Conservation (phyloP, 2,888 invertebrate species). For the Meiosimyza decipiens region DNA sequence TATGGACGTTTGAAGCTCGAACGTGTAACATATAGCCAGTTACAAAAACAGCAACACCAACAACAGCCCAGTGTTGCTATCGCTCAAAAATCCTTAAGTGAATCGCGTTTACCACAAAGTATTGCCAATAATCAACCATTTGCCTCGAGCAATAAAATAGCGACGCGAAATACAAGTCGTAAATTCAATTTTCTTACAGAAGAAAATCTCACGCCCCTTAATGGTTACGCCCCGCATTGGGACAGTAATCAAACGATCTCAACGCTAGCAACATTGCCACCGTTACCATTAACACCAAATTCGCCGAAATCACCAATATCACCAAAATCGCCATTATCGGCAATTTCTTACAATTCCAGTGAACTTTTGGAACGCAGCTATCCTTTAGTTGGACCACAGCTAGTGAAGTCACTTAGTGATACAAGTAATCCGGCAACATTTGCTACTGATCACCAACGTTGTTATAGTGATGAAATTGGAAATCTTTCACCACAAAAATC, state of each 20-base stretch:
- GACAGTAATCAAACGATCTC: conserved; percentile 11
- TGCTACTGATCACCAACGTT: conserved; percentile 24
- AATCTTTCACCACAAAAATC: background rate
- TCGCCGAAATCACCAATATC: background rate
- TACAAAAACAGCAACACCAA: background rate
- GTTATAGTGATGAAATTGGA: conserved; percentile 23
- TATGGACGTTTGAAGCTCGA: conserved; percentile 55
- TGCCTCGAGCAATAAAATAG: conserved; percentile 39
- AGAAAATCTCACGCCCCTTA: background rate
- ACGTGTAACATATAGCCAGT: conserved; percentile 16
- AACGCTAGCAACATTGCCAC: conserved; percentile 12
- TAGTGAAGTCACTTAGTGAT: conserved; percentile 48
- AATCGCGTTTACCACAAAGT: conserved; percentile 44
- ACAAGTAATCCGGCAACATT: conserved; percentile 39
- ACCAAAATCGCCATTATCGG: background rate
- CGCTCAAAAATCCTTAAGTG: conserved; percentile 44
- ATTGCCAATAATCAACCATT: background rate
- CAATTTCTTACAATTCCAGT: background rate
- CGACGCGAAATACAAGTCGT: conserved; percentile 46
- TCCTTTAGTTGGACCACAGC: conserved; percentile 27
- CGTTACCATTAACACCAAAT: background rate
- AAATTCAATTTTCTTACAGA: conserved; percentile 38
- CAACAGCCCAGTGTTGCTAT: conserved; percentile 27
- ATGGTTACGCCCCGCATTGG: background rate
- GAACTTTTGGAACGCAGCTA: conserved; percentile 5